Percentiles rank a stretch among this genome's conserved stretches.
Evolutionary conservation across 2,888 invertebrate species (phyloP).

Genomic region (Trichopria drosophilae): DNA sequence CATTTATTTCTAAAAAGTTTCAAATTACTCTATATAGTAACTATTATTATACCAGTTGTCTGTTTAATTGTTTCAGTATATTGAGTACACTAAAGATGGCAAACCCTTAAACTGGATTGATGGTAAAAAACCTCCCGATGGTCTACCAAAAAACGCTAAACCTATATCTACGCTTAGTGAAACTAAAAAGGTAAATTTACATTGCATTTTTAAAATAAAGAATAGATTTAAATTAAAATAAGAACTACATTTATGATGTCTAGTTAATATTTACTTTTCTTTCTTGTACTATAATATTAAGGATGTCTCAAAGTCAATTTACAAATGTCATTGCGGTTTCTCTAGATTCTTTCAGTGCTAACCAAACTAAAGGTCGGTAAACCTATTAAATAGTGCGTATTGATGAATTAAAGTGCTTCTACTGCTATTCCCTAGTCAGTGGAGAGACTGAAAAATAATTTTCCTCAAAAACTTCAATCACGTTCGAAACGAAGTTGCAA

Average conservation of each 20-base stretch:
- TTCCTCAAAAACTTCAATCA: too few relatives aligned
- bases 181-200: constrained; percentile 39
- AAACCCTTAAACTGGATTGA: constrained; percentile 48
- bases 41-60: background rate
- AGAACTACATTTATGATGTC: too few relatives aligned
- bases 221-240: background rate
- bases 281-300: background rate
- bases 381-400: too few relatives aligned
- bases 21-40: background rate
- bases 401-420: too few relatives aligned
- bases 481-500: too few relatives aligned
- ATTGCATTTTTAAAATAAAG: too few relatives aligned
- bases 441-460: too few relatives aligned
- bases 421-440: too few relatives aligned
- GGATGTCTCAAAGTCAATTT: too few relatives aligned
- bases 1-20: background rate
- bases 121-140: constrained; percentile 40
- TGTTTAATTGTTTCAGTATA: constrained; percentile 37
- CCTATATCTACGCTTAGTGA: constrained; percentile 35
- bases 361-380: too few relatives aligned
- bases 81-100: constrained; percentile 42
- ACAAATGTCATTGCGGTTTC: too few relatives aligned
- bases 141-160: constrained; percentile 41
- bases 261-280: background rate
- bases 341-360: too few relatives aligned